These are phyloP conservation scores for Synanthedon tipuliformis DNA, from an alignment of 2,888 invertebrate genomes.

Conservation along the genomic window DNA sequence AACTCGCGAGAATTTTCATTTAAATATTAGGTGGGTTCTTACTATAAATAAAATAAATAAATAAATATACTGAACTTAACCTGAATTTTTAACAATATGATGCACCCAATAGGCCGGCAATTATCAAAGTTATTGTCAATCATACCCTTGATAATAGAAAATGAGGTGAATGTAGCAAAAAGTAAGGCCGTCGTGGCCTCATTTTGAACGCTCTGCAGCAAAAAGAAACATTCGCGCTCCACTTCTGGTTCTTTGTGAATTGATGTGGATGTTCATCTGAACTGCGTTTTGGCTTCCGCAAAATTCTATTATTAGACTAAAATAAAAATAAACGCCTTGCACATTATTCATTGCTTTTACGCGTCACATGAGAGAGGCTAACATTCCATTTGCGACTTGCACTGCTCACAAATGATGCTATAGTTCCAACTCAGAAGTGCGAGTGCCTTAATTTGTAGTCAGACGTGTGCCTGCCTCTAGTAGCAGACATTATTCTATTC, in stretches of 20 bases:
- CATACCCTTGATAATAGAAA: slow-evolving; percentile 31
- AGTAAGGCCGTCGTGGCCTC: slow-evolving; percentile 35
- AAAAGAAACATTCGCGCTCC: slow-evolving; percentile 15
- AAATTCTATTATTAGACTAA: background rate
- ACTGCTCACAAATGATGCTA: too few relatives aligned
- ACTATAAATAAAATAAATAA: too few relatives aligned
- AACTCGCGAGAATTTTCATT: too few relatives aligned
- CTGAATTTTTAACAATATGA: background rate
- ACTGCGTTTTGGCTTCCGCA: slow-evolving; percentile 4
- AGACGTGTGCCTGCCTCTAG: too few relatives aligned
- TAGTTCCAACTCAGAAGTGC: too few relatives aligned
- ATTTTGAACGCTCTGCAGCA: slow-evolving; percentile 25
- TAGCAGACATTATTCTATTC: too few relatives aligned
- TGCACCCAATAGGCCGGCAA: background rate
- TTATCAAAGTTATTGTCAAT: slow-evolving; percentile 6
- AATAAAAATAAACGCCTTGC: background rate
- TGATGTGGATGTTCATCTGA: background rate
- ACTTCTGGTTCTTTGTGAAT: background rate
- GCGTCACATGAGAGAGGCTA: too few relatives aligned
- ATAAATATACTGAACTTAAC: background rate
- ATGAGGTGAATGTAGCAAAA: slow-evolving; percentile 21
- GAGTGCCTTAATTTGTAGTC: too few relatives aligned
- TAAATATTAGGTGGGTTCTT: background rate
- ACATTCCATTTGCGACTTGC: too few relatives aligned
- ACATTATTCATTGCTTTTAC: background rate